Evolutionary conservation across 1,140 invertebrate genomes (phyloP).

Genomic region (Pogonognathellus flavescens): DNA sequence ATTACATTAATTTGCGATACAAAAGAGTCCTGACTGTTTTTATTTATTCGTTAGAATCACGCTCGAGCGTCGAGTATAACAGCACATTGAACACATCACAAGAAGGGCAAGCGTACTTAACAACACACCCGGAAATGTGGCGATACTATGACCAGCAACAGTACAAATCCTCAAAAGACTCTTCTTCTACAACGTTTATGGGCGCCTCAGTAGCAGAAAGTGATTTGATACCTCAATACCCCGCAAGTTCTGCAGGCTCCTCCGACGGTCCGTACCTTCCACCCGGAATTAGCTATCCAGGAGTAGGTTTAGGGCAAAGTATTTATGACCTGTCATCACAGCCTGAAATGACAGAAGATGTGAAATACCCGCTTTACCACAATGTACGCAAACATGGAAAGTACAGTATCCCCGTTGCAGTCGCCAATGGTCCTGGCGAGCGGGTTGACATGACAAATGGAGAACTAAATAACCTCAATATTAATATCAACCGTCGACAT

Average conservation of each 20-base stretch:
- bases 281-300: slow-evolving; percentile 8
- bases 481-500: slow-evolving; percentile 61
- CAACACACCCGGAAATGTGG: slow-evolving; percentile 70
- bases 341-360: slow-evolving; percentile 62
- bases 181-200: neutral
- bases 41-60: slow-evolving; percentile 68
- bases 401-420: slow-evolving; percentile 14
- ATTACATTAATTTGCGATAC: neutral
- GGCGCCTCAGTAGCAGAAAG: slow-evolving; percentile 16
- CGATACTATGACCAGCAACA: slow-evolving; percentile 61
- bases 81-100: slow-evolving; percentile 71
- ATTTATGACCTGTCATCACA: slow-evolving; percentile 62
- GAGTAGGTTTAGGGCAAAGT: slow-evolving; percentile 21
- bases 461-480: slow-evolving; percentile 47
- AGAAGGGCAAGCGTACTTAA: slow-evolving; percentile 70
- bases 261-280: slow-evolving; percentile 11
- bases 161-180: slow-evolving; percentile 33
- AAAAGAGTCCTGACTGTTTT: neutral
- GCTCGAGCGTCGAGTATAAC: slow-evolving; percentile 69
- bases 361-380: slow-evolving; percentile 66
- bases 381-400: slow-evolving; percentile 66
- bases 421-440: slow-evolving; percentile 3
- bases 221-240: slow-evolving; percentile 18
- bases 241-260: neutral
- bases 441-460: slow-evolving; percentile 3